These are phyloP conservation scores for Euborellia annulipes DNA, from an alignment of 1,140 invertebrate genomes.

Conservation along the genomic window DNA sequence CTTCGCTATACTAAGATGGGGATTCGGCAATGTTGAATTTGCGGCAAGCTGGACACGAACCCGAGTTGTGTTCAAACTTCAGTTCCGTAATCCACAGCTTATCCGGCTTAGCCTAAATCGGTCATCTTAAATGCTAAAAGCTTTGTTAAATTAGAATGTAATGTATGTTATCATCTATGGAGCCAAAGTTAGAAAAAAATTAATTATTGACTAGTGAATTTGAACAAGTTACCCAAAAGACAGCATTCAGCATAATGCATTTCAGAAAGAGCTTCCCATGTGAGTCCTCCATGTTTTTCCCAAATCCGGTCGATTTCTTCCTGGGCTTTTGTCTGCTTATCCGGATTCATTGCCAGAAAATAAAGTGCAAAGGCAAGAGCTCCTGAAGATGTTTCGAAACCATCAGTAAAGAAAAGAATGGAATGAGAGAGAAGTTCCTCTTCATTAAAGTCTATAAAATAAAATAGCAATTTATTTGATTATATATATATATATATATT, in stretches of 20 bases:
- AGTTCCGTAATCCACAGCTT: too few relatives aligned
- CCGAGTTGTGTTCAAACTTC: too few relatives aligned
- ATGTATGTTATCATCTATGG: too few relatives aligned
- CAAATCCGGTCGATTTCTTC: slow-evolving; percentile 41
- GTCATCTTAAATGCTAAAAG: too few relatives aligned
- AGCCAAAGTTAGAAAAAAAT: too few relatives aligned
- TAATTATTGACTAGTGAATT: too few relatives aligned
- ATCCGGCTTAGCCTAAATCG: too few relatives aligned
- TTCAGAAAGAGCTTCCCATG: slow-evolving; percentile 41
- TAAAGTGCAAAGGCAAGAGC: slow-evolving; percentile 46
- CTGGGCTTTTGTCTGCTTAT: slow-evolving; percentile 44
- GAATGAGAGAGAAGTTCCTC: slow-evolving; percentile 24
- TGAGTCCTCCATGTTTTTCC: slow-evolving; percentile 30
- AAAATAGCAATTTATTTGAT: not conserved
- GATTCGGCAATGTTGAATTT: too few relatives aligned
- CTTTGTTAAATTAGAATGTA: too few relatives aligned
- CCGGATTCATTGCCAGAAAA: slow-evolving; percentile 46
- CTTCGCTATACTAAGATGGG: too few relatives aligned
- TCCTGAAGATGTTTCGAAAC: slow-evolving; percentile 61
- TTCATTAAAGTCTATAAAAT: slow-evolving; percentile 21
- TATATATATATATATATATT: too few relatives aligned
- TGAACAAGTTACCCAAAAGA: slow-evolving; percentile 28
- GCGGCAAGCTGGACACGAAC: too few relatives aligned
- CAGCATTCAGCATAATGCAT: slow-evolving; percentile 44
- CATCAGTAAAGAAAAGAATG: slow-evolving; percentile 52